Percentiles rank a stretch among this genome's conserved stretches.
These are phyloP conservation scores for Clunio marinus DNA, from an alignment of 2,888 invertebrate species.

Conservation along the genomic window DNA sequence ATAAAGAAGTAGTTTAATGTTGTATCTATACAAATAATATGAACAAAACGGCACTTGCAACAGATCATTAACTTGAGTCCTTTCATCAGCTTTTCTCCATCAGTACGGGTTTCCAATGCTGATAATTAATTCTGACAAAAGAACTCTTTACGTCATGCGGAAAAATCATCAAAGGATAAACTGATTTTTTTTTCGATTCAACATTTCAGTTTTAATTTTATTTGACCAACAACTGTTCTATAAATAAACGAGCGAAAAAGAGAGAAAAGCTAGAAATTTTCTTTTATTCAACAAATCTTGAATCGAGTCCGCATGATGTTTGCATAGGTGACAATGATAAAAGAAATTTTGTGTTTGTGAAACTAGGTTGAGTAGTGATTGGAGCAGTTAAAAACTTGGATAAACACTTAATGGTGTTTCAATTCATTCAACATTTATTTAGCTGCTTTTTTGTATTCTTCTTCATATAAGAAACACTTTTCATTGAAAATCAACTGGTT, in stretches of 20 bases:
- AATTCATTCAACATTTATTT: slow-evolving; percentile 3
- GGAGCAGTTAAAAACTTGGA: slow-evolving; percentile 17
- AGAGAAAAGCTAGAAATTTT: slow-evolving; percentile 5
- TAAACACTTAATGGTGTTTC: slow-evolving; percentile 24
- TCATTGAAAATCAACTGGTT: slow-evolving; percentile 12
- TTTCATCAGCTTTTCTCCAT: not conserved
- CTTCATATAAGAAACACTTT: not conserved
- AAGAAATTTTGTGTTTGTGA: slow-evolving; percentile 32
- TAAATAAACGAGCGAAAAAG: not conserved
- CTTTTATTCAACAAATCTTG: not conserved
- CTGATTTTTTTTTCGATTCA: not conserved
- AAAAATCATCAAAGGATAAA: slow-evolving; percentile 13
- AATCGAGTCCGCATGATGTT: slow-evolving; percentile 4
- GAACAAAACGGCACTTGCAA: slow-evolving; percentile 31
- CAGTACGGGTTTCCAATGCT: not conserved
- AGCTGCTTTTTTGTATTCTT: not conserved
- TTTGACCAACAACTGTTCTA: not conserved
- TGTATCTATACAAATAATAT: too few species aligned
- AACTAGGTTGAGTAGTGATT: slow-evolving; percentile 32
- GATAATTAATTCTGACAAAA: slow-evolving; percentile 11
- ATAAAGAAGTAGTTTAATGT: too few species aligned
- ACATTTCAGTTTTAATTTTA: slow-evolving; percentile 2
- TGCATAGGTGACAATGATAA: slow-evolving; percentile 27
- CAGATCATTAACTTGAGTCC: slow-evolving; percentile 37
- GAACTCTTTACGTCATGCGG: not conserved